phyloP scores from a whole-genome alignment of 2,113 vertebrate genomes.

The Cairina moschata region DNA sequence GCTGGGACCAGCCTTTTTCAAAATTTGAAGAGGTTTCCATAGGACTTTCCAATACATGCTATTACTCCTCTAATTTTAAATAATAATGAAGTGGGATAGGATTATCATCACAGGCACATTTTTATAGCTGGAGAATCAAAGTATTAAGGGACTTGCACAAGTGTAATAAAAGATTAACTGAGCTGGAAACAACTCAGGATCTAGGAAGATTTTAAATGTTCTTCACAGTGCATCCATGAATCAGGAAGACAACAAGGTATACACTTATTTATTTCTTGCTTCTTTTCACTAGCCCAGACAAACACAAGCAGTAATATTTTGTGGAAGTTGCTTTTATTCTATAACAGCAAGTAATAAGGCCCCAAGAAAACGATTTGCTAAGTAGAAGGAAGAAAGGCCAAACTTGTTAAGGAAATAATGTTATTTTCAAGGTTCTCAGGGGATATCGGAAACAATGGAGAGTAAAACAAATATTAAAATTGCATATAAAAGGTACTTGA shows the following conservation, averaged over 20 bases:
- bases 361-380: conserved; percentile 16
- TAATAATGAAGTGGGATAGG: background rate
- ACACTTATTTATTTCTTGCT: background rate
- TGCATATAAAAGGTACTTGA: conserved; percentile 52
- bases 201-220: background rate
- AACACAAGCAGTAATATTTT: background rate
- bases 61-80: background rate
- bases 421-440: conserved; percentile 60
- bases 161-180: background rate
- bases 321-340: background rate
- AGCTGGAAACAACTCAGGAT: background rate
- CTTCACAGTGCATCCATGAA: background rate
- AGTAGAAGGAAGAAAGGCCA: conserved; percentile 61
- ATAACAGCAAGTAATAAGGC: background rate
- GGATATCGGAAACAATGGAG: conserved; percentile 64
- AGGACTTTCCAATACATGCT: background rate
- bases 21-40: background rate
- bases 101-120: background rate
- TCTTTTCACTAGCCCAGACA: background rate
- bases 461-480: conserved; percentile 63
- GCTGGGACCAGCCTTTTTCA: background rate
- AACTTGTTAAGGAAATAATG: conserved; percentile 69
- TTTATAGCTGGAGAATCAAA: background rate
- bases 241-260: background rate
- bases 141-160: background rate